A percentile compares a stretch with the other conserved stretches of the same genome.
Evolutionary conservation across 2,888 invertebrate genomes (phyloP).

Genomic region (Agrilus mali): DNA sequence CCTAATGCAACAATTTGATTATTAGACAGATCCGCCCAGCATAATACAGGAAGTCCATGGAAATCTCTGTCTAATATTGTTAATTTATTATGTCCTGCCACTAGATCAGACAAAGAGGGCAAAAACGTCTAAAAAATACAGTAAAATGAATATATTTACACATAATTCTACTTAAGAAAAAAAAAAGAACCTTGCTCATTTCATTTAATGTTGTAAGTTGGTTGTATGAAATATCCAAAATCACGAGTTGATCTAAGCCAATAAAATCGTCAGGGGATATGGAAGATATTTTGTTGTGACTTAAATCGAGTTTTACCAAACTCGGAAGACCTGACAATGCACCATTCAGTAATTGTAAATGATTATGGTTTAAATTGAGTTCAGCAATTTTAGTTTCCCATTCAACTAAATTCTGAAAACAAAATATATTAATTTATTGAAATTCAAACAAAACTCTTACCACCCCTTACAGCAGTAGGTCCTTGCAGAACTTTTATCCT

Average conservation of each 20-base stretch:
- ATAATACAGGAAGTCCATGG: slow-evolving; percentile 68
- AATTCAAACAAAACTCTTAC: background rate
- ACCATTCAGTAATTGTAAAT: slow-evolving; percentile 56
- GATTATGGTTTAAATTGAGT: slow-evolving; percentile 62
- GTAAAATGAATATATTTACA: background rate
- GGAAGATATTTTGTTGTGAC: slow-evolving; percentile 59
- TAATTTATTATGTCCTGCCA: slow-evolving; percentile 66
- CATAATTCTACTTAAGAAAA: background rate
- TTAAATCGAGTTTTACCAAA: slow-evolving; percentile 57
- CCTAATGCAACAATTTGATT: slow-evolving; percentile 64
- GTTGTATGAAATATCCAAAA: slow-evolving; percentile 69
- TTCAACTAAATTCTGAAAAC: slow-evolving; percentile 61
- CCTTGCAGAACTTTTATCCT: slow-evolving; percentile 54
- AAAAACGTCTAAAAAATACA: slow-evolving; percentile 55
- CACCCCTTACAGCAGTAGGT: slow-evolving; percentile 44
- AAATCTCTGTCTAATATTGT: slow-evolving; percentile 66
- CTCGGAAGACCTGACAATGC: slow-evolving; percentile 64
- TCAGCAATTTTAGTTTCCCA: slow-evolving; percentile 61
- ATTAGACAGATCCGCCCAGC: slow-evolving; percentile 66
- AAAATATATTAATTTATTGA: slow-evolving; percentile 5
- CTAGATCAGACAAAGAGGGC: slow-evolving; percentile 61
- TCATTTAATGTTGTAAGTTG: slow-evolving; percentile 64
- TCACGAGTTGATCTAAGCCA: slow-evolving; percentile 58
- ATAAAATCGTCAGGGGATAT: slow-evolving; percentile 68
- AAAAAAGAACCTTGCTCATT: slow-evolving; percentile 58